Conservation (phyloP, 2,797 vertebrate genomes). For the Micromesistius poutassou region DNA sequence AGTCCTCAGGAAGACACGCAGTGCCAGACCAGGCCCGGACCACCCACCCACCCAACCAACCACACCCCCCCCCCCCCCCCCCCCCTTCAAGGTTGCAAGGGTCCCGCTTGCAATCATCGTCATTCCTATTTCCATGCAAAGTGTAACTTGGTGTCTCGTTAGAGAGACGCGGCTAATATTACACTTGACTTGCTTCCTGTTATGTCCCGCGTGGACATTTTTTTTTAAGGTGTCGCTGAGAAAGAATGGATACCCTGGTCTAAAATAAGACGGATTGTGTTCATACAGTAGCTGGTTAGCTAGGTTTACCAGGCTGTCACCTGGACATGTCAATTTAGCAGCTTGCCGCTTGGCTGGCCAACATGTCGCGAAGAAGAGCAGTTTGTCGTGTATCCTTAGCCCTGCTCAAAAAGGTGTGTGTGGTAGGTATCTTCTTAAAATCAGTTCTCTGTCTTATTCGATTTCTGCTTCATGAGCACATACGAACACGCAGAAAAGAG, state of each 20-base stretch:
- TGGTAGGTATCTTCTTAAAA: neutral
- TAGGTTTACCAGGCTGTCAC: conserved; percentile 36
- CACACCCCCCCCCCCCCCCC: conserved; percentile 45
- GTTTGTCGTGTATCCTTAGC: neutral
- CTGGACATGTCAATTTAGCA: conserved; percentile 41
- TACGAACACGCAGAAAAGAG: conserved; percentile 11
- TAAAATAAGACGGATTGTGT: conserved; percentile 59
- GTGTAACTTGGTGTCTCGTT: conserved; percentile 40
- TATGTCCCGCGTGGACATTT: conserved; percentile 12
- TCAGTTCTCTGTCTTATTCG: neutral
- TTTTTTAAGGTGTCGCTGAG: conserved; percentile 1
- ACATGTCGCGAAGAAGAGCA: conserved; percentile 14
- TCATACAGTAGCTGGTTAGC: conserved; percentile 28
- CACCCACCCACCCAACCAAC: neutral
- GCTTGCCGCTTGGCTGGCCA: conserved; percentile 25
- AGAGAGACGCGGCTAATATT: conserved; percentile 38
- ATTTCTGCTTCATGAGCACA: neutral
- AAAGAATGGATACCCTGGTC: conserved; percentile 31
- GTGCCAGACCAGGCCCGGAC: conserved; percentile 26
- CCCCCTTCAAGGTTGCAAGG: conserved; percentile 41
- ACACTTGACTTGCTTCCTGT: conserved; percentile 45
- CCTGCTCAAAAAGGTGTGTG: neutral
- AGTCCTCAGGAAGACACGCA: conserved; percentile 34
- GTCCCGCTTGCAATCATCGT: conserved; percentile 40
- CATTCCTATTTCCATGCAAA: conserved; percentile 32